These are phyloP conservation scores for Drosophila peninsularis DNA, from an alignment of 2,888 invertebrate species.

Conservation along the genomic window DNA sequence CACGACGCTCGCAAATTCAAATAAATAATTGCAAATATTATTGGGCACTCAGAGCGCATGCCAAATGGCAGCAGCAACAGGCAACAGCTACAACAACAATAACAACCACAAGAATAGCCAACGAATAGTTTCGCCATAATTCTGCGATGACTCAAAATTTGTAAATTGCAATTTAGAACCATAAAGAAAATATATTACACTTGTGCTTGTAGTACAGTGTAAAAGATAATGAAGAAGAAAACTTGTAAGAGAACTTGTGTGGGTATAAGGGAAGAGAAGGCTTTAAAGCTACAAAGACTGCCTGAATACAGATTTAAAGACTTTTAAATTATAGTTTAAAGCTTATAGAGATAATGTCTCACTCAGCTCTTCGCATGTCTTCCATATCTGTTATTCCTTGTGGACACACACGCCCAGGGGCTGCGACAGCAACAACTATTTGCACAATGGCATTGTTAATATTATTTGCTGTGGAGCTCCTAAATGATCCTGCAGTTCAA, in stretches of 20 bases:
- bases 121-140: slow-evolving; percentile 76
- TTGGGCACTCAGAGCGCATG: slow-evolving; percentile 76
- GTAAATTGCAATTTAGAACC: slow-evolving; percentile 61
- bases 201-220: slow-evolving; percentile 7
- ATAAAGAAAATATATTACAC: slow-evolving; percentile 52
- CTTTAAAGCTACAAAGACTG: neutral
- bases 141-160: slow-evolving; percentile 71
- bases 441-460: slow-evolving; percentile 49
- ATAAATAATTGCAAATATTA: slow-evolving; percentile 79
- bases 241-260: too few species aligned
- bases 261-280: too few species aligned
- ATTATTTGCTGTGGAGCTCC: slow-evolving; percentile 34
- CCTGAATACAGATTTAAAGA: too few species aligned
- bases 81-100: slow-evolving; percentile 11
- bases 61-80: slow-evolving; percentile 56
- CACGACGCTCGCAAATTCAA: slow-evolving; percentile 56
- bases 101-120: slow-evolving; percentile 45
- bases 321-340: neutral
- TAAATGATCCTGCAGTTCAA: slow-evolving; percentile 47
- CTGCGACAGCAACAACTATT: slow-evolving; percentile 20
- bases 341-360: neutral
- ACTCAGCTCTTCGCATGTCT: neutral
- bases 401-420: neutral
- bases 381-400: slow-evolving; percentile 3
- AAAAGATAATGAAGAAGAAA: slow-evolving; percentile 2